A percentile compares a stretch with the other conserved stretches of the same genome.
phyloP scores from a whole-genome alignment of 2,113 vertebrate species.

The Dasypus novemcinctus region DNA sequence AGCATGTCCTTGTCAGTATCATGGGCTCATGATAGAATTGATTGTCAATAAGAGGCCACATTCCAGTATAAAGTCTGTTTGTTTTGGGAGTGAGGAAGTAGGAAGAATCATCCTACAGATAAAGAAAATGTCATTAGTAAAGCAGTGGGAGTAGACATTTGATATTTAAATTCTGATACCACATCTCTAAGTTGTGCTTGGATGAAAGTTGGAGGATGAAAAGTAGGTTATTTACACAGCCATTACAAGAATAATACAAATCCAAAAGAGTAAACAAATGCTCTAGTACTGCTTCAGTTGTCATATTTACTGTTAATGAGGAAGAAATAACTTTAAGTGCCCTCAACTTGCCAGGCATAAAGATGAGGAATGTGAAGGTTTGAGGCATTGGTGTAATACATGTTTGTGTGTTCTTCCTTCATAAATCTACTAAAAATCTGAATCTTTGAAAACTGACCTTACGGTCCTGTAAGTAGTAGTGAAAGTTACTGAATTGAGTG shows the following conservation, averaged over 20 bases:
- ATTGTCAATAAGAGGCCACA: neutral
- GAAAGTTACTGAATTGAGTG: neutral
- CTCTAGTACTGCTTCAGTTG: neutral
- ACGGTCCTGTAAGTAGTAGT: neutral
- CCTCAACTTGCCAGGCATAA: neutral
- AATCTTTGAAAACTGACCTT: neutral
- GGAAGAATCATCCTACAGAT: neutral
- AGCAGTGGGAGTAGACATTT: neutral
- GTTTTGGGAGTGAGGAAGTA: fast-evolving
- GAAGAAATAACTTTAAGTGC: neutral
- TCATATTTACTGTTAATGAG: conserved; percentile 1
- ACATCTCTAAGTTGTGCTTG: neutral
- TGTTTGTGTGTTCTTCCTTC: neutral
- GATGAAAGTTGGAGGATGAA: neutral
- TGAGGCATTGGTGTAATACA: neutral
- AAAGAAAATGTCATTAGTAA: neutral
- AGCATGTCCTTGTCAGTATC: neutral
- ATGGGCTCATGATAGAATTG: neutral
- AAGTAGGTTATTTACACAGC: neutral
- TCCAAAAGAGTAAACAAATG: neutral
- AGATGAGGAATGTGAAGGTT: neutral
- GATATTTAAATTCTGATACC: neutral
- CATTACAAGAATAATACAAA: neutral
- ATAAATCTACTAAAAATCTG: neutral
- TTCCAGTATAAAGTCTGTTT: neutral